A percentile compares a stretch with the other conserved stretches of the same genome.
These are phyloP conservation scores for Conus ventricosus DNA, from an alignment of 1,140 invertebrate species.

Conservation along the genomic window DNA sequence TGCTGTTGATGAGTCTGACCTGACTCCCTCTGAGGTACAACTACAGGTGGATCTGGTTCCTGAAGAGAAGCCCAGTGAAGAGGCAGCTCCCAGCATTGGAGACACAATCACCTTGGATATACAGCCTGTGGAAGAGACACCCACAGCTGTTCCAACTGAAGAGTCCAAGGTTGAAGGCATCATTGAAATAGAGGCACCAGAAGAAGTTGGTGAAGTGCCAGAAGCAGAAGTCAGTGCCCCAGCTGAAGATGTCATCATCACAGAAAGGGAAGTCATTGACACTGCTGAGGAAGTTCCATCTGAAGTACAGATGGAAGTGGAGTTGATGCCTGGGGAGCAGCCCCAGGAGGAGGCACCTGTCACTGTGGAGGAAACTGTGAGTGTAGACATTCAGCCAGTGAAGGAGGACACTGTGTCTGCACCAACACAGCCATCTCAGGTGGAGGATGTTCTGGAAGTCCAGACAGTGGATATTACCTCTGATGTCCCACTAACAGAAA, in stretches of 20 bases:
- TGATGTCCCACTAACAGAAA: slow-evolving; percentile 42
- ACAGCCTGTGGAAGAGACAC: slow-evolving; percentile 49
- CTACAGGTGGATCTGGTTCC: slow-evolving; percentile 39
- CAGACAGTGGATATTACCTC: slow-evolving; percentile 39
- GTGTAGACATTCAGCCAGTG: slow-evolving; percentile 22
- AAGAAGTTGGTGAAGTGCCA: slow-evolving; percentile 29
- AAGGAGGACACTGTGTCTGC: slow-evolving; percentile 29
- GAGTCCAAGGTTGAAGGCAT: slow-evolving; percentile 23
- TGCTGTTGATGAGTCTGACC: slow-evolving; percentile 33
- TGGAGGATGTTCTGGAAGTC: slow-evolving; percentile 41
- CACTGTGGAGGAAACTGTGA: slow-evolving; percentile 41
- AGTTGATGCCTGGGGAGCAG: slow-evolving; percentile 39
- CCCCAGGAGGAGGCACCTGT: slow-evolving; percentile 35
- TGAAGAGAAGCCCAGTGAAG: slow-evolving; percentile 43
- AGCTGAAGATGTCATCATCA: slow-evolving; percentile 40
- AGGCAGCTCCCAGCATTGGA: slow-evolving; percentile 42
- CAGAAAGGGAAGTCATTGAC: slow-evolving; percentile 42
- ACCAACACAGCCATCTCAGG: slow-evolving; percentile 9
- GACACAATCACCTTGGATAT: slow-evolving; percentile 22
- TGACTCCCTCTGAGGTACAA: slow-evolving; percentile 35
- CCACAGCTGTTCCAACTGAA: slow-evolving; percentile 38
- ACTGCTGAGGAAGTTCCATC: slow-evolving; percentile 31
- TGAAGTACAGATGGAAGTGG: slow-evolving; percentile 46
- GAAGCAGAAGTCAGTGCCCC: slow-evolving; percentile 36
- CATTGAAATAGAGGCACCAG: slow-evolving; percentile 38